These are phyloP conservation scores for Platygyra sinensis DNA, from an alignment of 64 coral and sea anemone species.

Conservation along the genomic window DNA sequence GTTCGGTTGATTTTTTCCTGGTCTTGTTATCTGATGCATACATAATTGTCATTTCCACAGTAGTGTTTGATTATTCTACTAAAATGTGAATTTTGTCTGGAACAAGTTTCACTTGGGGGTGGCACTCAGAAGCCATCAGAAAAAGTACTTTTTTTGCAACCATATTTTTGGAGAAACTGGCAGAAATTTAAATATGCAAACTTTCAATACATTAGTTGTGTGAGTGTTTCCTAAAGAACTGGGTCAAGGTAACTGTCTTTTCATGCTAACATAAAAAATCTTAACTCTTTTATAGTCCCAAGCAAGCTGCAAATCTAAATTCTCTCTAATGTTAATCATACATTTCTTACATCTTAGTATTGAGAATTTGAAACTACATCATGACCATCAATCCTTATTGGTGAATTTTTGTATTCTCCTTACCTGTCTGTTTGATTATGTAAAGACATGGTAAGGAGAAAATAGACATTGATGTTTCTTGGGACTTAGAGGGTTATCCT, in stretches of 20 bases:
- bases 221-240: background rate
- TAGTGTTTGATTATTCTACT: background rate
- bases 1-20: background rate
- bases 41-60: no score
- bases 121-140: background rate
- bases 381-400: background rate
- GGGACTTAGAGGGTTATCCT: background rate
- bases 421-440: background rate
- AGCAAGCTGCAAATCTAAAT: background rate
- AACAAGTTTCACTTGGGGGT: background rate
- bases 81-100: constrained; percentile 8
- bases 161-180: constrained; percentile 5
- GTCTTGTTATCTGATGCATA: background rate
- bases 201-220: no score
- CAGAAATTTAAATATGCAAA: background rate
- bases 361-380: background rate
- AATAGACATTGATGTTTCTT: background rate
- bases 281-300: background rate
- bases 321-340: background rate
- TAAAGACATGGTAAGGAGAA: background rate
- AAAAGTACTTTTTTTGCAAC: background rate
- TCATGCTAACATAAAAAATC: background rate
- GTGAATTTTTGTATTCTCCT: background rate
- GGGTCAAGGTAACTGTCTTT: background rate
- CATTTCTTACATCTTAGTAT: background rate